Base-by-base conservation (phyloP, 2,797 vertebrate genomes). In the Platyrinchus mystaceus region DNA sequence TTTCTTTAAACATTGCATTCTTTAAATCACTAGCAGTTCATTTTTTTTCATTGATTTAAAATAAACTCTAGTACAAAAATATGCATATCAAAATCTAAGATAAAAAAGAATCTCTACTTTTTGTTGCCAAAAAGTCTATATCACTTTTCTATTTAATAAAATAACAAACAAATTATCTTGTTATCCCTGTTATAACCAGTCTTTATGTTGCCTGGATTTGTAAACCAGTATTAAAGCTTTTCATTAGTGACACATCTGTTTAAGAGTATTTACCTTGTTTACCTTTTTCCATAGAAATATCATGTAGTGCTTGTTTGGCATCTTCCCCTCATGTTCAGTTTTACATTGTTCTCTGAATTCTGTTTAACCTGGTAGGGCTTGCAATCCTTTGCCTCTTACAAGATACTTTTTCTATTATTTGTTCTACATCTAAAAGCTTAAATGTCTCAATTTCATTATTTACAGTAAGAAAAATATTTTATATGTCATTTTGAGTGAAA, bases 91-190 rank as follows among this genome's bases (percentile, higher is more conserved):
- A 18, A 20, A 56, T 60, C 5, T 70, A 10, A 67, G 27, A 28
- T 70, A 9, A 34, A 23, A 78, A 76, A 27, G 36, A 12, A 6
- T 1, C 2, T 3, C 1, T 21, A 7, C 2, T 5, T 32, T 53
- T 75, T 62, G 8, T 43, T 53, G 6, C 7, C 14, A 46, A 1
- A 3, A 47, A 21, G 2, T 52, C 3, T 66, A 7, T 50, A 70
- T 62, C 24, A 53, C 1, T 10, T 58, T 73, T 62, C 11, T 84
- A 12, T 53, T 87, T 56, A 9, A 64, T 71, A 70, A 73, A 47
- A 26, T 17, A 56, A 11, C 5, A 49, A 78, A 74, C 1, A 41
- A 50, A 62, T 70, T 46, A 37, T 23, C 30, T 23, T 75, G 2
- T 60, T 84, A 47, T n/a, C 9, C 9, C 18, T 26, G 26, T 63